A percentile compares a stretch with the other conserved stretches of the same genome.
Evolutionary conservation across 1,140 invertebrate genomes (phyloP).

Genomic region (Zaprionus tsacasi): DNA sequence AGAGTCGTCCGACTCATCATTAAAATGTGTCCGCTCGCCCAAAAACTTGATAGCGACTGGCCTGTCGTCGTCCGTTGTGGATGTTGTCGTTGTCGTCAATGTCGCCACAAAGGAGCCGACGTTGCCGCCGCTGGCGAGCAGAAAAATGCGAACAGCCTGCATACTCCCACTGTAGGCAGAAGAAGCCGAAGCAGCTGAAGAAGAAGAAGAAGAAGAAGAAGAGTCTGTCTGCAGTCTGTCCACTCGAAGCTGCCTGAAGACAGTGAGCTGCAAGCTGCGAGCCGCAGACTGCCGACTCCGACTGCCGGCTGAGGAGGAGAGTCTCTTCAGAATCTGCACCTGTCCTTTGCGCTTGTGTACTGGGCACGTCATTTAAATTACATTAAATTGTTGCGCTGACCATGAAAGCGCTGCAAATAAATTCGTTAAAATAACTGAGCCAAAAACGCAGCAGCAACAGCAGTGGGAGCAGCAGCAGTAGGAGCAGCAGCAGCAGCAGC

Average conservation of each 20-base stretch:
- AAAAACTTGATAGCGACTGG: constrained; percentile 80
- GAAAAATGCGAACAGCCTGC: constrained; percentile 76
- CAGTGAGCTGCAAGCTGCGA: not conserved
- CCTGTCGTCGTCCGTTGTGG: constrained; percentile 51
- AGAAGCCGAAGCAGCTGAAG: constrained; percentile 8
- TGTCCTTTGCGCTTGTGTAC: constrained; percentile 63
- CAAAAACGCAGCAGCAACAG: constrained; percentile 60
- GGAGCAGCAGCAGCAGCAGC: constrained; percentile 36
- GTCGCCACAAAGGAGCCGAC: constrained; percentile 67
- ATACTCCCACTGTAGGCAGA: constrained; percentile 70
- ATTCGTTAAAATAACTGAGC: constrained; percentile 83
- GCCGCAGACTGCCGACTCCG: constrained; percentile 5
- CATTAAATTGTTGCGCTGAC: constrained; percentile 84
- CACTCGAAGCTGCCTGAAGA: constrained; percentile 2
- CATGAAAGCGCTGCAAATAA: constrained; percentile 82
- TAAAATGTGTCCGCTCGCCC: constrained; percentile 75
- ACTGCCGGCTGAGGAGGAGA: not conserved
- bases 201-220: constrained; percentile 1
- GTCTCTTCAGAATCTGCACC: constrained; percentile 40
- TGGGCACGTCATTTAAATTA: constrained; percentile 84
- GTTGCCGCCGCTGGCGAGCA: constrained; percentile 46
- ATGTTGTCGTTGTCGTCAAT: constrained; percentile 72
- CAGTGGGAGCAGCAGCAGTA: constrained; percentile 4
- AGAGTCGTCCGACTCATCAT: constrained; percentile 74
- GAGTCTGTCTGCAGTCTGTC: constrained; percentile 4